Evolutionary conservation across 2,113 vertebrate genomes (phyloP), one percentile per base, ranked within the genome.

Genomic region (Labeo rohita): DNA sequence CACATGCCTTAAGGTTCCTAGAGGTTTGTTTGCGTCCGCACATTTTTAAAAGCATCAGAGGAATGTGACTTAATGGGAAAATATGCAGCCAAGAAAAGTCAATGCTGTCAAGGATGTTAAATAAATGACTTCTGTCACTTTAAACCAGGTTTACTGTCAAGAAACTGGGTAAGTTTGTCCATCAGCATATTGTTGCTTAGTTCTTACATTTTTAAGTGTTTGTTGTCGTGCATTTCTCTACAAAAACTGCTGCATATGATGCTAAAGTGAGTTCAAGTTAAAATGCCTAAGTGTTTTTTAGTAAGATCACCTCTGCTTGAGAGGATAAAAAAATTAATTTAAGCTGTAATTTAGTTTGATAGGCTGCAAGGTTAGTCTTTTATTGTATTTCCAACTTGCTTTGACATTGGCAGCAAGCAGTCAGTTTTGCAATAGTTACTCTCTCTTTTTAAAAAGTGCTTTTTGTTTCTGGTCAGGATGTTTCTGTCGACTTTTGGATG

Each of bases 51-150:
- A 81, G 65, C 28, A 15, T 56, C 10, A 43, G 23, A 68, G 83
- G 76, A 79, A 68, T 84, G 34, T 43, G 54, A 45, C 3, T 6
- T 36, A 43, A 63, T 70, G 70, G 83, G 66, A 11, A 80, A 85
- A 47, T 54, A 54, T 9, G 86, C 65, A 73, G 15, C 36, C 2
- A 54, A 81, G 34, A 56, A 72, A 82, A 87, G 84, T 87, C 47
- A 83, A n/a, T 87, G 65, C 89, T 45, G 8, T 77, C 43, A 7
- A 74, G 68, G 28, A 75, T 13, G 0, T 21, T 45, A 16, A 74
- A 4, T 63, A 45, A 36, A 65, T 23, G 18, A 11, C 3, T 10
- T 16, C 18, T 68, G 9, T 45, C n/a, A 66, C 3, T 80, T 80
- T 36, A 66, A 52, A 18, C 1, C 47, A 36, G 13, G 4, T 59